A percentile compares a stretch with the other conserved stretches of the same genome.
These are phyloP conservation scores for Odontamblyopus lacepedii DNA, from an alignment of 2,797 vertebrate genomes.

Conservation along the genomic window DNA sequence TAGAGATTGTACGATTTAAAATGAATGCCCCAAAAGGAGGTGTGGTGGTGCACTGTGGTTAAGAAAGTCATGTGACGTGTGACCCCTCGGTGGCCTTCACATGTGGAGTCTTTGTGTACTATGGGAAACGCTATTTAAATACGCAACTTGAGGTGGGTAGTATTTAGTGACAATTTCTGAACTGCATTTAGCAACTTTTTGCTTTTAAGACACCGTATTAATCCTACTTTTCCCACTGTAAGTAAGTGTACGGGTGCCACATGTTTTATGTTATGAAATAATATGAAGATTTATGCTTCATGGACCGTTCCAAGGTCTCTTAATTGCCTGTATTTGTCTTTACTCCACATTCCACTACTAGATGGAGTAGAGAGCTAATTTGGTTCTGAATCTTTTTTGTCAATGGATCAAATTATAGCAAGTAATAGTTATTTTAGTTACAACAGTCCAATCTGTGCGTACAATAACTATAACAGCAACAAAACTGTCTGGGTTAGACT, in stretches of 20 bases:
- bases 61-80: not conserved
- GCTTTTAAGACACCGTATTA: not conserved
- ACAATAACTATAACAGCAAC: no score
- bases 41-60: not conserved
- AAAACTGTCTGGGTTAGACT: no score
- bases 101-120: not conserved
- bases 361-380: not conserved
- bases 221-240: no score
- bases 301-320: no score
- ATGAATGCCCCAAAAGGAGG: not conserved
- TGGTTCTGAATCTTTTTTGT: not conserved
- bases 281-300: not conserved
- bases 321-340: not conserved
- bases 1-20: constrained; percentile 3
- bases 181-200: not conserved
- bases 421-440: not conserved
- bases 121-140: not conserved
- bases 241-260: no score
- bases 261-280: not conserved
- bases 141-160: not conserved
- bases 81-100: not conserved
- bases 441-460: not conserved
- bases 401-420: not conserved
- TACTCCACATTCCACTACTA: not conserved
- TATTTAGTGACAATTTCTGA: not conserved